Percentiles rank a stretch among this genome's conserved stretches.
phyloP scores from a whole-genome alignment of 1,140 invertebrate genomes.

The Bombus balteatus region DNA sequence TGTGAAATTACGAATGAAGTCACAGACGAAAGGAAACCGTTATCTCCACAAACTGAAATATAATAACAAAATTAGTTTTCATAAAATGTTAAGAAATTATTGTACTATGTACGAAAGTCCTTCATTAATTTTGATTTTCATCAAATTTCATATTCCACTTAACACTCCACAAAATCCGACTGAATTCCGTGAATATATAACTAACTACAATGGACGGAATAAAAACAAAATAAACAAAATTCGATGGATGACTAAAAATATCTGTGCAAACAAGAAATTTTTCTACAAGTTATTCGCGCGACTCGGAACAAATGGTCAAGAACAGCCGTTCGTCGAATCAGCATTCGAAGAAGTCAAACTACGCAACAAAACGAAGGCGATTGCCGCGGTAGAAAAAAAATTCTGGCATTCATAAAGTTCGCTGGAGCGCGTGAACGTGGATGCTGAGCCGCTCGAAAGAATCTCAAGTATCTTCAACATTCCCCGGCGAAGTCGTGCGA shows the following conservation, averaged over 20 bases:
- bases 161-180: background rate
- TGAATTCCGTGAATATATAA: background rate
- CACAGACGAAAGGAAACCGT: background rate
- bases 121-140: too few relatives aligned
- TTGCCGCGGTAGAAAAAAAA: conserved; percentile 40
- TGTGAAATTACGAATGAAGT: background rate
- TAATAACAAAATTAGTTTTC: background rate
- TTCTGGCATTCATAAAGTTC: conserved; percentile 47
- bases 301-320: background rate
- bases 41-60: background rate
- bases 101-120: too few relatives aligned
- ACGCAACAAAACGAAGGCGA: conserved; percentile 7
- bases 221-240: background rate
- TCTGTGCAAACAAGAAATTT: background rate
- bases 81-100: background rate
- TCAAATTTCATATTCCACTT: background rate
- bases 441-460: conserved; percentile 27
- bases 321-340: background rate
- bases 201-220: background rate
- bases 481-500: conserved; percentile 3
- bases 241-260: background rate
- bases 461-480: conserved; percentile 46
- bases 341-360: conserved; percentile 16
- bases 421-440: conserved; percentile 41
- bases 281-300: background rate